These are phyloP conservation scores for Drosophila sp. DNA, from an alignment of 1,140 invertebrate species.

Conservation along the genomic window DNA sequence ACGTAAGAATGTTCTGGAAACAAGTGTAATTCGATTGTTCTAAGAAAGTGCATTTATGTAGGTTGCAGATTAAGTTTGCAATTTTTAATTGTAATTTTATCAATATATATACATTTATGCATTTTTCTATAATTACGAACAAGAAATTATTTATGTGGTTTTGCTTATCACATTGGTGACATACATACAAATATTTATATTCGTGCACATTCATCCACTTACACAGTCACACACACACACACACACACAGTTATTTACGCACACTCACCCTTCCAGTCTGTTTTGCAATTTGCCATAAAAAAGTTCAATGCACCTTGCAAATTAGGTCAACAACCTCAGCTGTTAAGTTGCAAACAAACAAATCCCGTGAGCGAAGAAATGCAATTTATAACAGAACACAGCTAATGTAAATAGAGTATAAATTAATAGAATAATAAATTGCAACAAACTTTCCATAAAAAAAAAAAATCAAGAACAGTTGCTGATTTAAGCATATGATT, in stretches of 20 bases:
- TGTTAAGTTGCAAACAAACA: not conserved
- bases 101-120: not conserved
- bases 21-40: constrained; percentile 6
- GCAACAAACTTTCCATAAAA: not conserved
- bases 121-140: not conserved
- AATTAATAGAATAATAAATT: constrained; percentile 9
- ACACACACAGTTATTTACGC: no score
- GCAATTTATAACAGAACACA: not conserved
- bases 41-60: not conserved
- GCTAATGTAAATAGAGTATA: not conserved
- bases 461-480: no score
- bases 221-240: constrained; percentile 1
- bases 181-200: not conserved
- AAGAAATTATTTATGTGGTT: constrained; percentile 2
- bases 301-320: constrained; percentile 82
- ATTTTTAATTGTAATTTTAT: not conserved
- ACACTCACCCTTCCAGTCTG: constrained; percentile 24
- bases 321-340: constrained; percentile 81
- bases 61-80: not conserved
- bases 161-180: constrained; percentile 5
- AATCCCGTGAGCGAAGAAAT: not conserved
- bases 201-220: not conserved
- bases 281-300: constrained; percentile 46
- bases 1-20: constrained; percentile 58
- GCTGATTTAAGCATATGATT: no score